Conservation (phyloP, 2,797 vertebrate species). For the Varecia variegata region DNA sequence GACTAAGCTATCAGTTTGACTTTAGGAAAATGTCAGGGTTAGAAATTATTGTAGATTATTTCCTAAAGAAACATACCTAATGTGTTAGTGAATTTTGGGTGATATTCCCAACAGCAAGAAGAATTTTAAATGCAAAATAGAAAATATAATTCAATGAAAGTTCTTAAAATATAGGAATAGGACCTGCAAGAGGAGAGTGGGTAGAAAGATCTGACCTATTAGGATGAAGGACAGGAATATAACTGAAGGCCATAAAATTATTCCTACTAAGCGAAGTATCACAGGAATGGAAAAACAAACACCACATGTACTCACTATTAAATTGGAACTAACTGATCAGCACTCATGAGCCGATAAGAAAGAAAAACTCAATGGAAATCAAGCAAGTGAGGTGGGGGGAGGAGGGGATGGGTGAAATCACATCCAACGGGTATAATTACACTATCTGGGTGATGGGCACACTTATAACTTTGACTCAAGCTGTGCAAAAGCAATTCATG, state of each 20-base stretch:
- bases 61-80: neutral
- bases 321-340: too few species aligned
- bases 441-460: too few species aligned
- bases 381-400: too few species aligned
- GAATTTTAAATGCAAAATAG: constrained; percentile 12
- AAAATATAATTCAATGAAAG: constrained; percentile 10
- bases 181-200: neutral
- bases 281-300: too few species aligned
- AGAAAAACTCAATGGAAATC: too few species aligned
- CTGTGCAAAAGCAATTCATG: too few species aligned
- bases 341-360: too few species aligned
- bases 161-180: constrained; percentile 22
- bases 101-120: constrained; percentile 35
- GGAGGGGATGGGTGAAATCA: too few species aligned
- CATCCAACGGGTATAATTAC: too few species aligned
- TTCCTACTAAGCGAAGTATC: neutral
- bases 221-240: constrained; percentile 2
- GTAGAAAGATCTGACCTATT: neutral
- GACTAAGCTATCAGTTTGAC: constrained; percentile 36
- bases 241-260: neutral
- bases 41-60: constrained; percentile 11
- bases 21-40: constrained; percentile 6
- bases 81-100: neutral
- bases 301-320: too few species aligned
- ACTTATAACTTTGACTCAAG: too few species aligned